Evolutionary conservation across 2,888 invertebrate genomes (phyloP).

Genomic region (Platynereis dumerilii): DNA sequence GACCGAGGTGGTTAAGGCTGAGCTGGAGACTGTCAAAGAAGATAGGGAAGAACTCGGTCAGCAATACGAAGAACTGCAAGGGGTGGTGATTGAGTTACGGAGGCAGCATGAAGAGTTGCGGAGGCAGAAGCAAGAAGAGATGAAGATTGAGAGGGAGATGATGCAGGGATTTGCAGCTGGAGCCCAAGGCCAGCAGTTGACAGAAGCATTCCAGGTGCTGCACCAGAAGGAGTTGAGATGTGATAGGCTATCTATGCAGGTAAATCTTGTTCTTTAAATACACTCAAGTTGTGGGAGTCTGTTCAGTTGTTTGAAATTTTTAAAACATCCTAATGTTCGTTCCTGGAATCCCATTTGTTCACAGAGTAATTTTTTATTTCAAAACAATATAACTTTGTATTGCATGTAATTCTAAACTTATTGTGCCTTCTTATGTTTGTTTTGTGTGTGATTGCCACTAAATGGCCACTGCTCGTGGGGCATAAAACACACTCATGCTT

Average conservation of each 20-base stretch:
- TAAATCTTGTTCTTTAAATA: too few relatives aligned
- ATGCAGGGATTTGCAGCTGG: constrained; percentile 1
- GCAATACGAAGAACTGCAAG: neutral
- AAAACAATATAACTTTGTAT: neutral
- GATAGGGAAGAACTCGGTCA: neutral
- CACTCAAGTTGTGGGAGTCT: too few relatives aligned
- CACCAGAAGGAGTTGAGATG: constrained; percentile 23
- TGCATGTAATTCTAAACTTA: neutral
- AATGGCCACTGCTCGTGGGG: too few relatives aligned
- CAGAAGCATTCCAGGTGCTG: constrained; percentile 18
- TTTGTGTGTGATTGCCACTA: too few relatives aligned
- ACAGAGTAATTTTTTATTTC: neutral
- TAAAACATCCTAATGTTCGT: too few relatives aligned
- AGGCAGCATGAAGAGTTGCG: too few relatives aligned
- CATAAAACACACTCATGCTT: too few relatives aligned
- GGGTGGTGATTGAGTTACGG: neutral
- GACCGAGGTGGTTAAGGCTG: neutral
- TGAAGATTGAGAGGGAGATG: constrained; percentile 4
- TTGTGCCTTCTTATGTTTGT: too few relatives aligned
- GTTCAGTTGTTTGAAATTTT: too few relatives aligned
- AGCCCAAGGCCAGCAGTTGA: constrained; percentile 2
- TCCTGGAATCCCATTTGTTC: neutral
- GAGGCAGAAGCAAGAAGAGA: neutral
- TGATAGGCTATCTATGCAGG: constrained; percentile 23
- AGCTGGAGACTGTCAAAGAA: constrained; percentile 2